Evolutionary conservation across 2,113 vertebrate genomes (phyloP).

Genomic region (Abramis brama): DNA sequence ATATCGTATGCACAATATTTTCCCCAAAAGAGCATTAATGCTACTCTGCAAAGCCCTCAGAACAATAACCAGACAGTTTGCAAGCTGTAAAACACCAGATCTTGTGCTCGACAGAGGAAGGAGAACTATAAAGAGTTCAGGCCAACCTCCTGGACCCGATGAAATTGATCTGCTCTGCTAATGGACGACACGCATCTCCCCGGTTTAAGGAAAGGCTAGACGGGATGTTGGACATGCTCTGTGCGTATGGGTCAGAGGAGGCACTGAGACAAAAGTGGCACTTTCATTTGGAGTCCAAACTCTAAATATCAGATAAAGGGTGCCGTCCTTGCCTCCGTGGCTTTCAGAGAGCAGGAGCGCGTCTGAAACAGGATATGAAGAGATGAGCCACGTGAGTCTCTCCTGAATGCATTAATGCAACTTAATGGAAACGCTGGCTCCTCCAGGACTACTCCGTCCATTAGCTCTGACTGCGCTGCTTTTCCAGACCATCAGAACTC

Average conservation of each 20-base stretch:
- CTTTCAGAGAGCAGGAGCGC: conserved; percentile 32
- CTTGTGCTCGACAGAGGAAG: neutral
- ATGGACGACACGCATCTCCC: conserved; percentile 44
- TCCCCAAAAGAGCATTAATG: neutral
- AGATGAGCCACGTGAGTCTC: conserved; percentile 70
- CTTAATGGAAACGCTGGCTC: conserved; percentile 80
- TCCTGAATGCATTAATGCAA: conserved; percentile 78
- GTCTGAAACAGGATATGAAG: conserved; percentile 72
- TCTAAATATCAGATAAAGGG: conserved; percentile 4
- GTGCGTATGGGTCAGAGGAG: neutral
- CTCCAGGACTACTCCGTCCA: conserved; percentile 71
- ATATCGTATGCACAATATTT: neutral
- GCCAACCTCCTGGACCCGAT: conserved; percentile 37
- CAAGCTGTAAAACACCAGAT: conserved; percentile 1
- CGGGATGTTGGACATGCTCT: conserved; percentile 46
- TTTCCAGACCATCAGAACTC: conserved; percentile 36
- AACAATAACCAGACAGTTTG: neutral
- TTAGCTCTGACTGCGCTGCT: conserved; percentile 73
- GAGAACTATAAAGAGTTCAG: neutral
- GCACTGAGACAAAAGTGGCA: conserved; percentile 25
- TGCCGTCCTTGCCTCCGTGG: neutral
- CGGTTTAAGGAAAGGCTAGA: conserved; percentile 25
- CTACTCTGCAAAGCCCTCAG: neutral
- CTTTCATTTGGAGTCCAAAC: neutral
- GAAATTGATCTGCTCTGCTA: conserved; percentile 49